Conservation (phyloP, 2,888 invertebrate species). For the Drosophila infuscata region DNA sequence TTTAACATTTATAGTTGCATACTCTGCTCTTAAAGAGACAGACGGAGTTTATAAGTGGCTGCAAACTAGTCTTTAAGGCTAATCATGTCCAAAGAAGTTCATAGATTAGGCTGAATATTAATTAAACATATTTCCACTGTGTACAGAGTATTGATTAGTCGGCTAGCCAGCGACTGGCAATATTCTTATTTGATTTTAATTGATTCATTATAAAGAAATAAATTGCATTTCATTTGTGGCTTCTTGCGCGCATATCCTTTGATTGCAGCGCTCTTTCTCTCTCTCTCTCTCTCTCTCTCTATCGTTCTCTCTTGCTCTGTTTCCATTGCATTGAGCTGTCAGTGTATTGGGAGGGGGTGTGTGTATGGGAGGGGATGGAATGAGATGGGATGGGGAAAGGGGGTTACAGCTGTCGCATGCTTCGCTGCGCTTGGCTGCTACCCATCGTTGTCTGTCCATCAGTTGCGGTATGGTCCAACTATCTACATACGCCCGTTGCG, state of each 20-base stretch:
- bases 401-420: conserved; percentile 62
- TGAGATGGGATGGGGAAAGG: not conserved
- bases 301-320: conserved; percentile 5
- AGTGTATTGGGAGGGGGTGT: not conserved
- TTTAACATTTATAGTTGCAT: too few relatives aligned
- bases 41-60: too few relatives aligned
- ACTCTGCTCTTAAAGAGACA: too few relatives aligned
- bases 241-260: conserved; percentile 59
- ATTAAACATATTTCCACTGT: not conserved
- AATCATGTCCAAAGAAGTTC: too few relatives aligned
- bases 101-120: not conserved
- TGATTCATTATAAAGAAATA: conserved; percentile 54
- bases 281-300: not conserved
- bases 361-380: not conserved
- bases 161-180: not conserved
- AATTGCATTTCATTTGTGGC: conserved; percentile 43
- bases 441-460: conserved; percentile 53
- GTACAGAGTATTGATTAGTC: conserved; percentile 1
- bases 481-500: conserved; percentile 7
- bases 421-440: conserved; percentile 66
- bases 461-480: conserved; percentile 41
- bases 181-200: conserved; percentile 38
- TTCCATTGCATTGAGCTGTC: conserved; percentile 67
- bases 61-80: too few relatives aligned
- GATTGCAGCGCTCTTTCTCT: conserved; percentile 23